Evolutionary conservation across 2,797 vertebrate genomes (phyloP).

Genomic region (Vireo griseus): DNA sequence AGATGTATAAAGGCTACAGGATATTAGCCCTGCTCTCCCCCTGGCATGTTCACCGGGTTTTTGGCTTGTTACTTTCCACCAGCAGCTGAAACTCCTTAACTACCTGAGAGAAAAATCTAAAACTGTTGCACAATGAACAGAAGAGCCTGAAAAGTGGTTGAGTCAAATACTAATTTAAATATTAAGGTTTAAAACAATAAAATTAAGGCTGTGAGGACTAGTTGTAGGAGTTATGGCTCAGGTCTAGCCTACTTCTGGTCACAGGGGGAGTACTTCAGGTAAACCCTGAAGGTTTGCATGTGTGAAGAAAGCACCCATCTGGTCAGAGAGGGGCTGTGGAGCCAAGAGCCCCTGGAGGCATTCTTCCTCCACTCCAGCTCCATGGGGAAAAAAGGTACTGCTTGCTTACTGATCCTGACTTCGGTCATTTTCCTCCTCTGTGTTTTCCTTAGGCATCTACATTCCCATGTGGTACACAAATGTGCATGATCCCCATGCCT

Average conservation of each 20-base stretch:
- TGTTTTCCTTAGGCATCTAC: not conserved
- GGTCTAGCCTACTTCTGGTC: not conserved
- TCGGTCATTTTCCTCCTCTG: not conserved
- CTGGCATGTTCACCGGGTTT: not conserved
- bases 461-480: slow-evolving; percentile 55
- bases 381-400: not conserved
- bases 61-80: not conserved
- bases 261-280: not conserved
- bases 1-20: not conserved
- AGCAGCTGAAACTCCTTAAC: not conserved
- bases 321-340: not conserved
- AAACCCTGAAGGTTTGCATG: not conserved
- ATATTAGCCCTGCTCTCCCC: not conserved
- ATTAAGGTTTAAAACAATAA: not conserved
- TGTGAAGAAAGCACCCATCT: not conserved
- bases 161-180: not conserved
- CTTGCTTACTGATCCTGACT: not conserved
- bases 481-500: not conserved
- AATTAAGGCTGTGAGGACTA: not conserved
- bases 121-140: not conserved
- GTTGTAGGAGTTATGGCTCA: not conserved
- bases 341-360: not conserved
- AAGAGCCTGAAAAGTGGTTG: not conserved
- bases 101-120: not conserved
- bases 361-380: not conserved